phyloP scores from a whole-genome alignment of 2,888 invertebrate genomes.

The Dryadula phaetusa region DNA sequence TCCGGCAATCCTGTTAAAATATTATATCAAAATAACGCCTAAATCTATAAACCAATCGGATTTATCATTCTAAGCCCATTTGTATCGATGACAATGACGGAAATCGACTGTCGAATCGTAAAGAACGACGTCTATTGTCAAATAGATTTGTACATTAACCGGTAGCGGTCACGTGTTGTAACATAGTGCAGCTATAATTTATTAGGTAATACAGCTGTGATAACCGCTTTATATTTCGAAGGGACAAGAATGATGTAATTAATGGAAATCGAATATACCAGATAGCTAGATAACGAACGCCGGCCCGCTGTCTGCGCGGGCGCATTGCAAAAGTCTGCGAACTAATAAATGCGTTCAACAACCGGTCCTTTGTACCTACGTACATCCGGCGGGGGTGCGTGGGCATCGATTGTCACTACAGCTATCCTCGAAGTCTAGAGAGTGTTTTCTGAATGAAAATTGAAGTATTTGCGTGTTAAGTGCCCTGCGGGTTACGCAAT shows the following conservation, averaged over 20 bases:
- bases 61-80: constrained; percentile 16
- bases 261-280: constrained; percentile 78
- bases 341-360: constrained; percentile 62
- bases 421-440: constrained; percentile 56
- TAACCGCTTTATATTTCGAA: constrained; percentile 67
- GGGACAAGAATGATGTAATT: constrained; percentile 72
- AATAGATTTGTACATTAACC: constrained; percentile 62
- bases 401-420: constrained; percentile 74
- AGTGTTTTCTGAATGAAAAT: constrained; percentile 69
- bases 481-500: constrained; percentile 64
- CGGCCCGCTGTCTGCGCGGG: constrained; percentile 77
- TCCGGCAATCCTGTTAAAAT: constrained; percentile 75
- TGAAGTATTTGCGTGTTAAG: constrained; percentile 64
- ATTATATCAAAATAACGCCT: constrained; percentile 42
- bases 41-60: constrained; percentile 8
- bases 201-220: constrained; percentile 74
- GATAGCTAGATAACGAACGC: constrained; percentile 73
- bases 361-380: constrained; percentile 80
- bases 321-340: constrained; percentile 73
- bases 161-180: constrained; percentile 62
- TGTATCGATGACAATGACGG: constrained; percentile 40
- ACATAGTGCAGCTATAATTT: constrained; percentile 65
- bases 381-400: constrained; percentile 79
- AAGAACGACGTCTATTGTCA: constrained; percentile 59
- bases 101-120: constrained; percentile 54